Conservation (phyloP, 2,888 invertebrate genomes). For the Ferrisia virgata region DNA sequence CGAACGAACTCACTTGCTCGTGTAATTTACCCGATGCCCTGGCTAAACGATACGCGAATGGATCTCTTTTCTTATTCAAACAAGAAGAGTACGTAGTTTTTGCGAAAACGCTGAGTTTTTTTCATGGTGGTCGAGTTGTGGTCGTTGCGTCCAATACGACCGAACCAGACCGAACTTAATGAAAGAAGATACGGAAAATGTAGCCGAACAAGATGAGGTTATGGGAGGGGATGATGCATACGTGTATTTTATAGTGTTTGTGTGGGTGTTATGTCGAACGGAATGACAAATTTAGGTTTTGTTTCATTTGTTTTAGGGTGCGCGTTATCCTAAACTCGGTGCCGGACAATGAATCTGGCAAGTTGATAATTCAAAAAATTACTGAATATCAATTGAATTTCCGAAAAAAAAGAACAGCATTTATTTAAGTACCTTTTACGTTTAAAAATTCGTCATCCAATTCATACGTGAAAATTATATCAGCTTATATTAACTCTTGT, state of each 20-base stretch:
- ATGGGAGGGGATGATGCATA: too few species aligned
- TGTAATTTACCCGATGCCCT: neutral
- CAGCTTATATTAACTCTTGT: too few species aligned
- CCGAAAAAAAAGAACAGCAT: too few species aligned
- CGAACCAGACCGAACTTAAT: neutral
- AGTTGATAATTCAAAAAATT: too few species aligned
- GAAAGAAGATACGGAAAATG: neutral
- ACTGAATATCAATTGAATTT: too few species aligned
- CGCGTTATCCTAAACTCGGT: too few species aligned
- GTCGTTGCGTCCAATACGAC: neutral
- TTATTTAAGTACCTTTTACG: too few species aligned
- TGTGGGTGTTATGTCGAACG: neutral
- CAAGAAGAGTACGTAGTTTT: neutral
- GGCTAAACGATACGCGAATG: neutral
- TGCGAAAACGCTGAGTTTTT: neutral
- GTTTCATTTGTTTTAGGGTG: neutral
- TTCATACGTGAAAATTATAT: too few species aligned
- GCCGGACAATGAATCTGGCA: too few species aligned
- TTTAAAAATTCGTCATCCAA: too few species aligned
- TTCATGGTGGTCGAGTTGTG: neutral
- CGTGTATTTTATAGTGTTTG: too few species aligned
- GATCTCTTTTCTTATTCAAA: neutral
- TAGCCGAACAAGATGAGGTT: neutral
- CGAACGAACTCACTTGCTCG: neutral
- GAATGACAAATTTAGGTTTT: neutral